These are phyloP conservation scores for Tauraco hartlaubi DNA, from an alignment of 2,797 vertebrate species.

Conservation along the genomic window DNA sequence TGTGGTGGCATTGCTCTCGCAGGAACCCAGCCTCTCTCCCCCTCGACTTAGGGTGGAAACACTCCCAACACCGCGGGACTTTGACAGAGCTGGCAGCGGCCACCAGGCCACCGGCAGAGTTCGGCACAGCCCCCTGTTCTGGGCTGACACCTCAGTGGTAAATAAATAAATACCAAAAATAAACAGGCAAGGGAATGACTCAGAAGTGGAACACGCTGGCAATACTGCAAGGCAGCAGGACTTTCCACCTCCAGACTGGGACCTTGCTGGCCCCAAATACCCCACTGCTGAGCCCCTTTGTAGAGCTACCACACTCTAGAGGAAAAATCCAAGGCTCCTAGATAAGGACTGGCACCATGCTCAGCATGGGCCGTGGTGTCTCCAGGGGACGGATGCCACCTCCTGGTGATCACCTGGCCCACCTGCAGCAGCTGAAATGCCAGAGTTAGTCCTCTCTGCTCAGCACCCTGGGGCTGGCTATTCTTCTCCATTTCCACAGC, in stretches of 20 bases:
- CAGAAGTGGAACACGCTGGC: neutral
- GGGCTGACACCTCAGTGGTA: neutral
- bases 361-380: fast-evolving
- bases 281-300: neutral
- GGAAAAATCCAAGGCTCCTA: neutral
- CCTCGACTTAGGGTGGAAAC: neutral
- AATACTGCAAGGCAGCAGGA: neutral
- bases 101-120: conserved; percentile 19
- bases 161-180: conserved; percentile 25
- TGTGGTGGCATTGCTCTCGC: neutral
- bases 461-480: neutral
- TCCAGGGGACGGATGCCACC: neutral
- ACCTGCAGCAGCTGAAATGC: neutral
- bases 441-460: neutral
- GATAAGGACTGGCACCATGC: neutral
- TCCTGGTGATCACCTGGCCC: neutral
- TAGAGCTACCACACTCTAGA: neutral
- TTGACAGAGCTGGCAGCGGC: conserved; percentile 11
- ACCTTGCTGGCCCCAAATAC: neutral
- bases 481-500: neutral
- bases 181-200: conserved; percentile 1
- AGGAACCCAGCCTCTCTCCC: neutral
- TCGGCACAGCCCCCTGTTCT: neutral
- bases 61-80: neutral
- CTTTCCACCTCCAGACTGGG: neutral